Conservation (phyloP, 2,888 invertebrate species). For the Hofmannophila pseudospretella region DNA sequence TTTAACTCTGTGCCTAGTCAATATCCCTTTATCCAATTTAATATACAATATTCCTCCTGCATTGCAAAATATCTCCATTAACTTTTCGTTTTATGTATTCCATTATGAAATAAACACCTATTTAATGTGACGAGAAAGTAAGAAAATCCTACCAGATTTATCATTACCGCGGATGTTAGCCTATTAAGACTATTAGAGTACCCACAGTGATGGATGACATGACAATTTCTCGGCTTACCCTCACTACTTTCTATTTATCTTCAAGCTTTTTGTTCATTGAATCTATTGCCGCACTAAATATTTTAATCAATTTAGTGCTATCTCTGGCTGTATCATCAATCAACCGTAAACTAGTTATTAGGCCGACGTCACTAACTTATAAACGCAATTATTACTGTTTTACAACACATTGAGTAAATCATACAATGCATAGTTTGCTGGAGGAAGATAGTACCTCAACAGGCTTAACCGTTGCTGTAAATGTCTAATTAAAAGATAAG, state of each 20-base stretch:
- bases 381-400: constrained; percentile 36
- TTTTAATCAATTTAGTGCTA: constrained; percentile 59
- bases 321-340: constrained; percentile 55
- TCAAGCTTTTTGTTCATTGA: constrained; percentile 50
- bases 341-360: constrained; percentile 56
- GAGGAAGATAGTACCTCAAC: not conserved
- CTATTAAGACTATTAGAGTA: constrained; percentile 1
- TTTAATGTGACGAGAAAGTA: constrained; percentile 7
- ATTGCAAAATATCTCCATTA: no score
- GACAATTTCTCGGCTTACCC: constrained; percentile 28
- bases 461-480: not conserved
- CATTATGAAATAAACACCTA: no score
- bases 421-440: constrained; percentile 16
- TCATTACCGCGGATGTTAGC: constrained; percentile 21
- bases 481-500: constrained; percentile 3
- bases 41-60: no score
- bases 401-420: constrained; percentile 36
- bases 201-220: constrained; percentile 53
- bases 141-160: constrained; percentile 15
- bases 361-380: constrained; percentile 41
- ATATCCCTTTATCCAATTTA: not conserved
- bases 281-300: constrained; percentile 50
- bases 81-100: no score
- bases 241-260: constrained; percentile 35
- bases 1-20: constrained; percentile 1